These are phyloP conservation scores for Champsocephalus gunnari DNA, from an alignment of 2,797 vertebrate genomes.

Conservation along the genomic window DNA sequence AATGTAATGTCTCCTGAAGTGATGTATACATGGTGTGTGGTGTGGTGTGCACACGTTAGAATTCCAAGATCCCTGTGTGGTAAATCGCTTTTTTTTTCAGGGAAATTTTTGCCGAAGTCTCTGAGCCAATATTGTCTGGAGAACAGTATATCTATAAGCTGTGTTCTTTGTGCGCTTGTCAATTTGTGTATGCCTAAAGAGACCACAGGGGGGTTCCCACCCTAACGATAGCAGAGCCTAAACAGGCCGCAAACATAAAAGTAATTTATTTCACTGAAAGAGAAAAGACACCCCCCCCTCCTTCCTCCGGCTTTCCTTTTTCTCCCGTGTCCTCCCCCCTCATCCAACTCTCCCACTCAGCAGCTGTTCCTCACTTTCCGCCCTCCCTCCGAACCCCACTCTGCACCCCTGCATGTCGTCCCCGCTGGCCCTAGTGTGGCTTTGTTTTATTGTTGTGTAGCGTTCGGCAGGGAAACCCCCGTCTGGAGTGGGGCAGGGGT, in stretches of 20 bases:
- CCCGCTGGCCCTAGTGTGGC: conserved; percentile 51
- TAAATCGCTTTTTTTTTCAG: neutral
- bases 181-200: conserved; percentile 49
- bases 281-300: conserved; percentile 56
- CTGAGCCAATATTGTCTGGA: conserved; percentile 11
- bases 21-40: no score
- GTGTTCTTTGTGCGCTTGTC: conserved; percentile 57
- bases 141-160: conserved; percentile 38
- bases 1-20: no score
- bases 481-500: conserved; percentile 57
- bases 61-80: neutral
- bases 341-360: conserved; percentile 69
- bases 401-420: conserved; percentile 40
- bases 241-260: conserved; percentile 72
- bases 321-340: conserved; percentile 22
- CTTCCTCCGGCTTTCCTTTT: conserved; percentile 52
- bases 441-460: conserved; percentile 77
- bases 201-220: conserved; percentile 15
- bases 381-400: conserved; percentile 38
- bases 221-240: conserved; percentile 49
- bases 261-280: conserved; percentile 78
- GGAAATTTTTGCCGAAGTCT: conserved; percentile 3
- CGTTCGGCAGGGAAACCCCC: conserved; percentile 69
- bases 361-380: conserved; percentile 82
- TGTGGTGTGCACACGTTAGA: neutral